Conservation (phyloP, 2,888 invertebrate genomes). For the Entomobrya multifasciata region DNA sequence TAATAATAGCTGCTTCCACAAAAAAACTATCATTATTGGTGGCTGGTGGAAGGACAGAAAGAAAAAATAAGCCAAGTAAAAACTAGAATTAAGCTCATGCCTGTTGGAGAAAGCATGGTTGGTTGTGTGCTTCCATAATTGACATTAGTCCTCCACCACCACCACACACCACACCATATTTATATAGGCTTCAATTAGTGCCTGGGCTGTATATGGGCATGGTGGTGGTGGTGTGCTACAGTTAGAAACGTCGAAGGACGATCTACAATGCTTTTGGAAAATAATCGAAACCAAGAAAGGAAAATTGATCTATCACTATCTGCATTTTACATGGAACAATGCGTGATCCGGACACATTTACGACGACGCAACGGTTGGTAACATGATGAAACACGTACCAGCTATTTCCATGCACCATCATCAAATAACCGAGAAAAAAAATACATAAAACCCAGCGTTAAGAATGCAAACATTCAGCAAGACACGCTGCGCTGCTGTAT, state of each 20-base stretch:
- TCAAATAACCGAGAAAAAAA: neutral
- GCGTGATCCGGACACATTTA: slow-evolving; percentile 66
- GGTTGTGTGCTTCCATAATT: slow-evolving; percentile 27
- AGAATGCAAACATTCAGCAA: slow-evolving; percentile 6
- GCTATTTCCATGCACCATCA: slow-evolving; percentile 66
- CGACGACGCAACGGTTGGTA: neutral
- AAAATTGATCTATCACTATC: slow-evolving; percentile 63
- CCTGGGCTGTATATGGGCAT: slow-evolving; percentile 2
- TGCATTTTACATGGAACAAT: slow-evolving; percentile 29
- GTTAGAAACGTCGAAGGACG: too few relatives aligned
- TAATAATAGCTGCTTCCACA: too few relatives aligned
- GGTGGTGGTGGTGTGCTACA: too few relatives aligned
- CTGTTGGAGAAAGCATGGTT: slow-evolving; percentile 31
- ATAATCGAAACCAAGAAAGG: slow-evolving; percentile 40
- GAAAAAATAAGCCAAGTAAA: neutral
- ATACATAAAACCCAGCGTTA: neutral
- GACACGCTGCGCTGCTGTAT: neutral
- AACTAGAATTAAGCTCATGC: neutral
- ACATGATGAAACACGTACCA: slow-evolving; percentile 60
- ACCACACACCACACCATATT: too few relatives aligned
- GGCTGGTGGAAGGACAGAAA: neutral
- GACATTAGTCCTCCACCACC: slow-evolving; percentile 5
- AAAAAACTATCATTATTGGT: neutral
- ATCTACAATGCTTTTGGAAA: too few relatives aligned
- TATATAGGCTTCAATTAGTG: slow-evolving; percentile 60